Percentiles rank a stretch among this genome's conserved stretches.
Conservation (phyloP, 2,797 vertebrate species). For the Acanthiza pusilla region DNA sequence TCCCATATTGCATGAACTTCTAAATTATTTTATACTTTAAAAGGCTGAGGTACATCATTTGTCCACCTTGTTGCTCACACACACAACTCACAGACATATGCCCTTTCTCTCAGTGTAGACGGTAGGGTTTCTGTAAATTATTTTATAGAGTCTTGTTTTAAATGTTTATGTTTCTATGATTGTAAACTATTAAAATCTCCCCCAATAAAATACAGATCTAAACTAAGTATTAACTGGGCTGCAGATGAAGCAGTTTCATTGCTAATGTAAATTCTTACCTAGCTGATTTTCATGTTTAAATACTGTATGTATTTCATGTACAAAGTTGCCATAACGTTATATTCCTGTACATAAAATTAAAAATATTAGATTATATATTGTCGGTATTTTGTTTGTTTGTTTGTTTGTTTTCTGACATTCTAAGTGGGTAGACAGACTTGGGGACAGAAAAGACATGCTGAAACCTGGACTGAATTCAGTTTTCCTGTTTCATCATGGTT, state of each 20-base stretch:
- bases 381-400: background rate
- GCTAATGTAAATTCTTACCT: conserved; percentile 91
- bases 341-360: conserved; percentile 99
- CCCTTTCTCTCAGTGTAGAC: conserved; percentile 74
- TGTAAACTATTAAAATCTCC: conserved; percentile 84
- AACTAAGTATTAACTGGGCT: conserved; percentile 79
- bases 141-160: conserved; percentile 91
- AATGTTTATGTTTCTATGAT: conserved; percentile 84
- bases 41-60: conserved; percentile 69
- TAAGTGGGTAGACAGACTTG: background rate
- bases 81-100: conserved; percentile 77
- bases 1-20: conserved; percentile 80
- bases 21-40: conserved; percentile 80
- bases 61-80: conserved; percentile 65
- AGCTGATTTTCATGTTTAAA: conserved; percentile 86
- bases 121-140: conserved; percentile 94
- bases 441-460: background rate
- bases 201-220: conserved; percentile 79
- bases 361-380: conserved; percentile 88
- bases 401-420: conserved; percentile 64
- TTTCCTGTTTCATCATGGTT: background rate
- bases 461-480: background rate
- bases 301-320: conserved; percentile 91
- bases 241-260: conserved; percentile 78
- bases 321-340: conserved; percentile 91